Conservation (phyloP, 1,140 invertebrate species). For the Drosophila lowei region DNA sequence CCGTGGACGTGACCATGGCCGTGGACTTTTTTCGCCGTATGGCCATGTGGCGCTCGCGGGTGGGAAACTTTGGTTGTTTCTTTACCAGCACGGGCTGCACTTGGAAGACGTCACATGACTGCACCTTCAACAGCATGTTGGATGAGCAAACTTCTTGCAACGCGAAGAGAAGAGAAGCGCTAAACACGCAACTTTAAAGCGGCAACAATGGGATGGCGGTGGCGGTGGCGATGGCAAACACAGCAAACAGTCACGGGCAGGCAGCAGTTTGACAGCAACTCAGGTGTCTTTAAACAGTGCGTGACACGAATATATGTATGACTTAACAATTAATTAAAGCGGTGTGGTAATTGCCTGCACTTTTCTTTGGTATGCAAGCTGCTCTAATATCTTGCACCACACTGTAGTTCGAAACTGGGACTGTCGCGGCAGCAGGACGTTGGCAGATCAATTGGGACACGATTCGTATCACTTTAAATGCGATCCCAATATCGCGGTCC, state of each 20-base stretch:
- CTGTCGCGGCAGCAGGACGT: no score
- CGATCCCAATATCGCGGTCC: no score
- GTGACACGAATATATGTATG: constrained; percentile 19
- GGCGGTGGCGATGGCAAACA: neutral
- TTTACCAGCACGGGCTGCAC: constrained; percentile 84
- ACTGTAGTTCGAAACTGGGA: no score
- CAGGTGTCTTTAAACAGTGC: constrained; percentile 5
- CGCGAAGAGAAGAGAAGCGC: neutral
- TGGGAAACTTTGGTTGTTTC: constrained; percentile 87
- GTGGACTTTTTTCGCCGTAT: constrained; percentile 84
- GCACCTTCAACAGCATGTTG: constrained; percentile 74
- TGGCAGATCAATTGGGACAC: no score
- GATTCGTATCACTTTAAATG: no score
- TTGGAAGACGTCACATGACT: constrained; percentile 78
- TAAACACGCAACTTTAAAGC: constrained; percentile 51
- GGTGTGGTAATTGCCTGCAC: neutral
- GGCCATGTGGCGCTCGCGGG: constrained; percentile 87
- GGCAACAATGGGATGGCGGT: constrained; percentile 35
- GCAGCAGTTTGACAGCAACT: constrained; percentile 1
- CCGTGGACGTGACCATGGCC: constrained; percentile 30
- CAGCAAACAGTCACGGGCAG: constrained; percentile 9
- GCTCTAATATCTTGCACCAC: no score
- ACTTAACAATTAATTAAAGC: neutral
- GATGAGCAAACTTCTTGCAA: neutral
- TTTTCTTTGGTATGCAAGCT: no score